These are phyloP conservation scores for Ylistrum balloti DNA, from an alignment of 1,140 invertebrate species.

Conservation along the genomic window DNA sequence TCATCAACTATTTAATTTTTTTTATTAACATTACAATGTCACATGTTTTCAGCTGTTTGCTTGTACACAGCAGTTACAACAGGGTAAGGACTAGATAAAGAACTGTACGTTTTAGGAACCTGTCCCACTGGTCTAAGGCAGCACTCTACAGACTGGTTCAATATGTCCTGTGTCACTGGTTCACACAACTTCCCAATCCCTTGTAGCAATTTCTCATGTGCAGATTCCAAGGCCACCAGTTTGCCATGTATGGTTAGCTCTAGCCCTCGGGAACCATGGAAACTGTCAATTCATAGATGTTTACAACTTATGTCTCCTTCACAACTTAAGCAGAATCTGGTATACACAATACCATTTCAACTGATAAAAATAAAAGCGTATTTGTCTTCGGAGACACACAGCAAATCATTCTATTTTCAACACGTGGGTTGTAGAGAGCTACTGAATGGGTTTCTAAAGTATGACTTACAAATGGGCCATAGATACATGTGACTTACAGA, in stretches of 20 bases:
- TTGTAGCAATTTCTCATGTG: conserved; percentile 80
- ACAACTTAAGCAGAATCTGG: too few relatives aligned
- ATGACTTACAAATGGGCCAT: too few relatives aligned
- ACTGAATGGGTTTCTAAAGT: too few relatives aligned
- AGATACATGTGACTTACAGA: too few relatives aligned
- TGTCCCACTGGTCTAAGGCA: conserved; percentile 85
- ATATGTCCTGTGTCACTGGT: conserved; percentile 81
- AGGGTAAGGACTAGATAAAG: not conserved
- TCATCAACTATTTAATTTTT: not conserved
- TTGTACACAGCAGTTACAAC: not conserved
- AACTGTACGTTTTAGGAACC: conserved; percentile 69
- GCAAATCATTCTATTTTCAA: too few relatives aligned
- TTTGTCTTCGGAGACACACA: too few relatives aligned
- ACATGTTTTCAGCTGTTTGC: too few relatives aligned
- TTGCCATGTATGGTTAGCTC: conserved; percentile 82
- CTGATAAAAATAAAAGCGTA: too few relatives aligned
- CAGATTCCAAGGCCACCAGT: conserved; percentile 81
- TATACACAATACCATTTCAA: too few relatives aligned
- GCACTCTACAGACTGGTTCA: conserved; percentile 86
- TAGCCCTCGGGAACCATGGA: conserved; percentile 79
- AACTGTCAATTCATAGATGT: conserved; percentile 69
- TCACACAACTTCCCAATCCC: conserved; percentile 77
- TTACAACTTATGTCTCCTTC: not conserved
- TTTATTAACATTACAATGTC: not conserved
- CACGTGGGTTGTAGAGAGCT: too few relatives aligned